These are phyloP conservation scores for Gopherus evgoodei DNA, from an alignment of 2,113 vertebrate genomes.

Conservation along the genomic window DNA sequence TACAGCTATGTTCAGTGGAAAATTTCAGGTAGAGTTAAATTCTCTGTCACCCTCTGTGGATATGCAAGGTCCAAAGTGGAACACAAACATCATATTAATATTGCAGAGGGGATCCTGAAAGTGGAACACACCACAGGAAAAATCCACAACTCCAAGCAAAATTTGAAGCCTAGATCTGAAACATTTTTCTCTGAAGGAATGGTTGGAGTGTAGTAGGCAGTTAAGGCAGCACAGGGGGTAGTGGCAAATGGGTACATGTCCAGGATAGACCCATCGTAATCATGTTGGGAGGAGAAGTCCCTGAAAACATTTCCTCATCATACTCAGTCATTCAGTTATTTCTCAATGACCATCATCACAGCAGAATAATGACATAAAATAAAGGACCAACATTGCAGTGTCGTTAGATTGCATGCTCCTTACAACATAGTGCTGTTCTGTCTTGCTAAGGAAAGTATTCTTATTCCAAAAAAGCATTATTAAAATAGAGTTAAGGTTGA, in stretches of 20 bases:
- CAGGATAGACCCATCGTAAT: not conserved
- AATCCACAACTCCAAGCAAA: not conserved
- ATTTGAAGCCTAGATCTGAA: not conserved
- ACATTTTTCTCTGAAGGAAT: not conserved
- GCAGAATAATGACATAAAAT: conserved; percentile 12
- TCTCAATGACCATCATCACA: not conserved
- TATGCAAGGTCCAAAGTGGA: not conserved
- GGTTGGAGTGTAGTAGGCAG: not conserved
- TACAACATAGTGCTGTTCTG: not conserved
- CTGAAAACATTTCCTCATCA: not conserved
- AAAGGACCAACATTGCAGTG: not conserved
- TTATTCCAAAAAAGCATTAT: not conserved
- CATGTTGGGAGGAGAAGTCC: not conserved
- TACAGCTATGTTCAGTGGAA: not conserved
- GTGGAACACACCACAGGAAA: not conserved
- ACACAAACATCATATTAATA: not conserved
- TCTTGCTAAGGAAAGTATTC: not conserved
- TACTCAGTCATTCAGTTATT: not conserved
- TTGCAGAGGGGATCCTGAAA: accelerated
- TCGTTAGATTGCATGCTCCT: conserved; percentile 4
- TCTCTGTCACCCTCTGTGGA: not conserved
- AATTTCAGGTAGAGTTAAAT: accelerated
- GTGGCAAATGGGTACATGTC: not conserved
- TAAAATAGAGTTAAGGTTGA: conserved; percentile 45
- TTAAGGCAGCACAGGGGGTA: not conserved